phyloP scores from a whole-genome alignment of 2,113 vertebrate genomes.

The Progne subis region DNA sequence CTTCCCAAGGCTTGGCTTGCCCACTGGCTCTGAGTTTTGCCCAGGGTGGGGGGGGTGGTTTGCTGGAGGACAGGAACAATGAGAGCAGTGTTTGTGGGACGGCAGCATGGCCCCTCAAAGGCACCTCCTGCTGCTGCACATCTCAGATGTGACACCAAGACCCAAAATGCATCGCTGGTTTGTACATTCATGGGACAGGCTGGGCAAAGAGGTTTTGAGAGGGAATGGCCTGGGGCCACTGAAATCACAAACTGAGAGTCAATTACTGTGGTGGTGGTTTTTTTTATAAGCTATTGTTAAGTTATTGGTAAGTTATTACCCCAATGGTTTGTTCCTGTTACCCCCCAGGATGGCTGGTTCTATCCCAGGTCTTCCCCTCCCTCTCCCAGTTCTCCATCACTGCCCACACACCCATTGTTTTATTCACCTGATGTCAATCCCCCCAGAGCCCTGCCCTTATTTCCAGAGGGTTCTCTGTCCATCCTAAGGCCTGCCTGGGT shows the following conservation, averaged over 20 bases:
- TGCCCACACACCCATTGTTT: too few relatives aligned
- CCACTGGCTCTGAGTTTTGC: fast-evolving
- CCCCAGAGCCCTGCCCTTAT: too few relatives aligned
- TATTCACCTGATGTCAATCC: too few relatives aligned
- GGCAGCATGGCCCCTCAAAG: fast-evolving
- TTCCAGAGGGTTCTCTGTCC: too few relatives aligned
- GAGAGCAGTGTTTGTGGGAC: neutral
- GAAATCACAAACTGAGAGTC: neutral
- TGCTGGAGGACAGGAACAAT: neutral
- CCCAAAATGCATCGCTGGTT: fast-evolving
- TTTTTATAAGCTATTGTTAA: too few relatives aligned
- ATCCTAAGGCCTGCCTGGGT: too few relatives aligned
- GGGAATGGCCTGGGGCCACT: neutral
- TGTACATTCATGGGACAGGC: neutral
- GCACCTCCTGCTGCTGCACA: fast-evolving
- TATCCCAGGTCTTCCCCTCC: too few relatives aligned
- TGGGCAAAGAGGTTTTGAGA: neutral
- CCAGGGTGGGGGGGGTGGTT: neutral
- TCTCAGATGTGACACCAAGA: neutral
- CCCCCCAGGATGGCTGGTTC: too few relatives aligned
- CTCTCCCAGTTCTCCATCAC: too few relatives aligned
- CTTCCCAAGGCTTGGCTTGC: neutral
- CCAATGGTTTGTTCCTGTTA: too few relatives aligned
- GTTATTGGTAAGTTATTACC: too few relatives aligned
- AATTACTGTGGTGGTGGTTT: neutral